These are phyloP conservation scores for Caenorhabditis brenneri DNA, from an alignment of 1,140 invertebrate genomes.

Conservation along the genomic window DNA sequence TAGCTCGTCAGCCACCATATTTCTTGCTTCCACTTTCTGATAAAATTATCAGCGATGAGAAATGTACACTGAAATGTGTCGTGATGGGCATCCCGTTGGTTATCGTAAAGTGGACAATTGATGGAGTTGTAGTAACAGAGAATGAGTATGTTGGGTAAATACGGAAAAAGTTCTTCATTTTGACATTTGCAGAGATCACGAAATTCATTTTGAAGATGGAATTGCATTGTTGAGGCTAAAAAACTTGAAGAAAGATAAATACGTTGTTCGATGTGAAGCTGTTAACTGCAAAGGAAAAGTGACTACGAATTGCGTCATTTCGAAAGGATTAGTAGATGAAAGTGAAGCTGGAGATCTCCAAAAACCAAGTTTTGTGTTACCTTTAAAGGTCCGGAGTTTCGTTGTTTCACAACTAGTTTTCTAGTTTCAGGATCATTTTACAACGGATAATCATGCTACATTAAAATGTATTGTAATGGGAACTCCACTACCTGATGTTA, in stretches of 20 bases:
- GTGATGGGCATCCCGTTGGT: constrained; percentile 53
- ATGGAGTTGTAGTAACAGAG: constrained; percentile 22
- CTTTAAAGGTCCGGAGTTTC: background rate
- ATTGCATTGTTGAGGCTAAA: constrained; percentile 39
- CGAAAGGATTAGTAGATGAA: background rate
- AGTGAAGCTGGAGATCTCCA: background rate
- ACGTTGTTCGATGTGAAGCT: constrained; percentile 28
- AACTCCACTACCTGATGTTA: constrained; percentile 20
- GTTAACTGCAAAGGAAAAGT: constrained; percentile 33
- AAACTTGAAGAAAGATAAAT: background rate
- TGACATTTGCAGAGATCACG: constrained; percentile 37
- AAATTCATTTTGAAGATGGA: constrained; percentile 51
- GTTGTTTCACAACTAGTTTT: background rate
- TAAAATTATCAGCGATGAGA: constrained; percentile 21
- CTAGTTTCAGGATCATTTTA: background rate
- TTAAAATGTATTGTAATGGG: constrained; percentile 49
- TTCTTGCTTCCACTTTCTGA: constrained; percentile 43
- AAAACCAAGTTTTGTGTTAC: constrained; percentile 1
- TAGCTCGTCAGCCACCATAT: constrained; percentile 27
- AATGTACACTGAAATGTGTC: constrained; percentile 48
- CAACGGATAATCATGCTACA: background rate
- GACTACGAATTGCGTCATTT: constrained; percentile 16
- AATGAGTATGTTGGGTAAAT: constrained; percentile 47
- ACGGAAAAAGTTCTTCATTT: background rate
- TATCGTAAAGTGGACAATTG: constrained; percentile 46